Percentiles rank a stretch among this genome's conserved stretches.
Evolutionary conservation across 2,888 invertebrate species (phyloP).

Genomic region (Junonia oenone): DNA sequence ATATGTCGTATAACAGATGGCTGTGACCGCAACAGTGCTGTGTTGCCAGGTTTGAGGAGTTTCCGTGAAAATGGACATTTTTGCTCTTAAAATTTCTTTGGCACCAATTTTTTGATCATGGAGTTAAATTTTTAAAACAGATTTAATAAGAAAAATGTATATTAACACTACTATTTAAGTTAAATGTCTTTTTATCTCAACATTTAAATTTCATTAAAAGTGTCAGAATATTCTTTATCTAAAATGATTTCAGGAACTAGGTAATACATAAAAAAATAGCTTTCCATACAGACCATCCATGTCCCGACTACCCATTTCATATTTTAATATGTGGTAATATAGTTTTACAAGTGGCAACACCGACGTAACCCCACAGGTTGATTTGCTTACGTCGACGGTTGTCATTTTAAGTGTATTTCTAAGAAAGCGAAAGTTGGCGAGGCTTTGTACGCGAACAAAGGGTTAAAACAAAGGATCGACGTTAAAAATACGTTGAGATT

Average conservation of each 20-base stretch:
- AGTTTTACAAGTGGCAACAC: constrained; percentile 1
- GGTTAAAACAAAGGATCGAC: constrained; percentile 10
- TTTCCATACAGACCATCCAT: no score
- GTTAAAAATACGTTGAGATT: constrained; percentile 5
- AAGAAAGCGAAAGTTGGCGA: constrained; percentile 19
- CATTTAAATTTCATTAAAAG: no score
- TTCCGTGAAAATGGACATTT: neutral
- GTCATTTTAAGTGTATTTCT: constrained; percentile 22
- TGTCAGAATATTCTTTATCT: no score
- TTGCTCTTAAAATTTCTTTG: neutral
- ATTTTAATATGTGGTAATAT: neutral
- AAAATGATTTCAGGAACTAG: no score
- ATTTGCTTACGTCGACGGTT: constrained; percentile 24
- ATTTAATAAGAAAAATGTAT: no score
- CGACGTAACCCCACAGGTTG: constrained; percentile 24
- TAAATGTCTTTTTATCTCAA: no score
- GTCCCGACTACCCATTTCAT: no score
- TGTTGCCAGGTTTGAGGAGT: constrained; percentile 9
- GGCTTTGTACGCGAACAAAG: constrained; percentile 15
- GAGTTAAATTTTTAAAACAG: no score
- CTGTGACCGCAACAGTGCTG: constrained; percentile 44
- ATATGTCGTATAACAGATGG: constrained; percentile 74
- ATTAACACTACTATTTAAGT: no score
- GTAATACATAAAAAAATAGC: no score
- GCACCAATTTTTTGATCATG: neutral